Conservation (phyloP, 2,888 invertebrate species). For the Drosophila koepferae region DNA sequence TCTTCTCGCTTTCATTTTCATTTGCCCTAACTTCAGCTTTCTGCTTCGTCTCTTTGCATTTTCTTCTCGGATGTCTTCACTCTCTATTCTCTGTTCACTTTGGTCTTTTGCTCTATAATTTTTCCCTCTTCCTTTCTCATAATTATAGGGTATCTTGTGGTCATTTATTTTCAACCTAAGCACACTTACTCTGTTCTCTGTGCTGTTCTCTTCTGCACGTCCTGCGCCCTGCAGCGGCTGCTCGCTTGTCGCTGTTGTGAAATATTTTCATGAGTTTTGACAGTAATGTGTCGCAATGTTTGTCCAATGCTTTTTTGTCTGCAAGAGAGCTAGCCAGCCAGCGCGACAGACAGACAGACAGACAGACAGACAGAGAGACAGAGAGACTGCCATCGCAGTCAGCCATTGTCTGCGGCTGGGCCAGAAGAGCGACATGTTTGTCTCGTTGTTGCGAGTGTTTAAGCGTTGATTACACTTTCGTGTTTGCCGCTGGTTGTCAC, state of each 20-base stretch:
- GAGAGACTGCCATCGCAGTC: constrained; percentile 21
- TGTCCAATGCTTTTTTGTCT: constrained; percentile 67
- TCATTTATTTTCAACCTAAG: no score
- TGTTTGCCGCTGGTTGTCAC: constrained; percentile 74
- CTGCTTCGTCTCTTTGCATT: no score
- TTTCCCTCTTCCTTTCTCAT: neutral
- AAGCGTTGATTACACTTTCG: constrained; percentile 81
- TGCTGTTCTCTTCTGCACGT: neutral
- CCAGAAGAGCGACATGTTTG: constrained; percentile 58
- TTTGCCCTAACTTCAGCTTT: no score
- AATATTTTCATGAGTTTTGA: constrained; percentile 81
- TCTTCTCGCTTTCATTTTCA: neutral
- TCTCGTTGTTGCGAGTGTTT: constrained; percentile 75
- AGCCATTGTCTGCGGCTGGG: constrained; percentile 59
- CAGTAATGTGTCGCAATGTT: constrained; percentile 81
- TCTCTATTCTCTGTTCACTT: neutral
- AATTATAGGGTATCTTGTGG: neutral
- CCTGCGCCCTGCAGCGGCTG: constrained; percentile 36
- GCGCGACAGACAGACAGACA: constrained; percentile 14
- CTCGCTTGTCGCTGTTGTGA: constrained; percentile 68
- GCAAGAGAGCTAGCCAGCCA: constrained; percentile 29
- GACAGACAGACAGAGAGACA: constrained; percentile 2
- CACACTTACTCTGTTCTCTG: neutral
- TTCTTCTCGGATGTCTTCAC: no score
- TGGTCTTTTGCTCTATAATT: neutral